Conservation (phyloP, 2,888 invertebrate species). For the Phaedon cochleariae region DNA sequence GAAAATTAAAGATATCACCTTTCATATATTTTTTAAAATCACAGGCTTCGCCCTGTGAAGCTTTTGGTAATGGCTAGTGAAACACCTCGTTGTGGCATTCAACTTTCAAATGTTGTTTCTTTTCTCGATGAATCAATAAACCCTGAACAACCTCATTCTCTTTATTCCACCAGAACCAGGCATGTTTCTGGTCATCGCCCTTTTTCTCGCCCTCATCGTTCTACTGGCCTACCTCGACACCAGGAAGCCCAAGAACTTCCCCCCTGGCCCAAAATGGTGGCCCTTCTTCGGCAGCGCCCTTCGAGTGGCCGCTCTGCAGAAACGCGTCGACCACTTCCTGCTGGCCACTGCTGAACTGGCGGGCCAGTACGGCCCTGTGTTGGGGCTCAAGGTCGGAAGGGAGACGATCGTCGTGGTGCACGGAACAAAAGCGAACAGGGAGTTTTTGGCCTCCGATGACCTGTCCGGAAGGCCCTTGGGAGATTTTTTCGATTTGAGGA, state of each 20-base stretch:
- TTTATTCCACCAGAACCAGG: too few species aligned
- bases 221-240: constrained; percentile 73
- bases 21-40: too few species aligned
- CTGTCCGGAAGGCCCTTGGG: constrained; percentile 82
- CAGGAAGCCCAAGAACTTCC: constrained; percentile 79
- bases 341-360: constrained; percentile 73
- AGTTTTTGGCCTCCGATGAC: constrained; percentile 79
- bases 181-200: constrained; percentile 69
- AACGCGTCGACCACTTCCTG: constrained; percentile 72
- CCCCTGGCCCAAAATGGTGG: constrained; percentile 84
- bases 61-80: too few species aligned
- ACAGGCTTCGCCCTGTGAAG: too few species aligned
- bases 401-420: constrained; percentile 79
- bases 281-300: constrained; percentile 81
- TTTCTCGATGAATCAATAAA: too few species aligned
- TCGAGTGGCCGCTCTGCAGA: constrained; percentile 70
- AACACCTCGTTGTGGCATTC: too few species aligned
- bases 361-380: constrained; percentile 68
- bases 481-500: constrained; percentile 78
- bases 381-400: constrained; percentile 80
- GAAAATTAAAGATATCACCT: too few species aligned
- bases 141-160: too few species aligned
- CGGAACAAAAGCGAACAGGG: constrained; percentile 72
- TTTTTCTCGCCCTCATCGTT: constrained; percentile 67
- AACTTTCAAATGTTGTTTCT: too few species aligned